These are phyloP conservation scores for Saccopteryx bilineata DNA, from an alignment of 2,113 vertebrate genomes.

Conservation along the genomic window DNA sequence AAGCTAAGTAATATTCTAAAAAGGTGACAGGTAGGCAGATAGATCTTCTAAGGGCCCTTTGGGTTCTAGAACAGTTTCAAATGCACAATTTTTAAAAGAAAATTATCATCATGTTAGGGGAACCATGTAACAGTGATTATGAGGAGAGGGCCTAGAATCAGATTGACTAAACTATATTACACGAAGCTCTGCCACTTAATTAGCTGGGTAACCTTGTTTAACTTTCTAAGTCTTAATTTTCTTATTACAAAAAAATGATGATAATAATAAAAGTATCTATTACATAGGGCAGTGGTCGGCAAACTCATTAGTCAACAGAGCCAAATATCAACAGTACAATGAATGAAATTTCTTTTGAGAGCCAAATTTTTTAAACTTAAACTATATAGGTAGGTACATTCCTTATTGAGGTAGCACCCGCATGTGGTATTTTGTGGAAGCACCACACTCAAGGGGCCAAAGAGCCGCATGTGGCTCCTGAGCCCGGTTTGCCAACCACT, in stretches of 20 bases:
- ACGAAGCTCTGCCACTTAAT: not conserved
- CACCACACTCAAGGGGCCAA: no score
- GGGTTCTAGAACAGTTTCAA: not conserved
- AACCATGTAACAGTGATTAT: not conserved
- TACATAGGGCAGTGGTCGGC: not conserved
- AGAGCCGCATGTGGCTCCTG: no score
- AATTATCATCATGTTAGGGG: not conserved
- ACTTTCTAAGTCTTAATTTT: not conserved
- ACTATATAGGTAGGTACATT: no score
- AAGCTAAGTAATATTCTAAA: slow-evolving; percentile 23
- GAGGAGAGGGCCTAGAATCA: not conserved
- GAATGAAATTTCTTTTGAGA: no score
- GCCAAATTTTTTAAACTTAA: no score
- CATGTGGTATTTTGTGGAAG: no score
- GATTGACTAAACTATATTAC: not conserved
- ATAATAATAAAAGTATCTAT: not conserved
- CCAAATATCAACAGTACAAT: no score
- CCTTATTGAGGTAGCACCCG: no score
- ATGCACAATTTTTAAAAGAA: not conserved
- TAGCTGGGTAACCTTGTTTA: not conserved
- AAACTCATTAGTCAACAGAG: no score
- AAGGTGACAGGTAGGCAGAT: not conserved
- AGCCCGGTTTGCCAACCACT: no score
- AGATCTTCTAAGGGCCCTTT: not conserved
- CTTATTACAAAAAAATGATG: not conserved